These are phyloP conservation scores for Erannis defoliaria DNA, from an alignment of 2,888 invertebrate species.

Conservation along the genomic window DNA sequence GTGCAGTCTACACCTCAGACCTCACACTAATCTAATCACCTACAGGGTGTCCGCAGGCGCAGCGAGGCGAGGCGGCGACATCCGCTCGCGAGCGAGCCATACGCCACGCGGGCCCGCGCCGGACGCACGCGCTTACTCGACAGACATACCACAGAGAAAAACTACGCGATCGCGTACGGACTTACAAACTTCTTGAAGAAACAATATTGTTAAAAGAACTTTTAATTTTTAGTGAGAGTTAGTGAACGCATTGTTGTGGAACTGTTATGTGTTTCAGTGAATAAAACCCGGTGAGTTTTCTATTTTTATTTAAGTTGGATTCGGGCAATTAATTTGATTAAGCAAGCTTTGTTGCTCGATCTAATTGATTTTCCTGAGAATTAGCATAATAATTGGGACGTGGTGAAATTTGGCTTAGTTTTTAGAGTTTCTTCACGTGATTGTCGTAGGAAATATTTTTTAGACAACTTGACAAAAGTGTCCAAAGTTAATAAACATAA, in stretches of 20 bases:
- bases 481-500: no score
- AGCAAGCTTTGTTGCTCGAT: constrained; percentile 34
- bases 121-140: constrained; percentile 22
- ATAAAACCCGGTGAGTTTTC: constrained; percentile 43
- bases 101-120: constrained; percentile 28
- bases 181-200: background rate
- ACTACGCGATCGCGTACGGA: constrained; percentile 23
- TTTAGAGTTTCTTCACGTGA: background rate
- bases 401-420: constrained; percentile 31
- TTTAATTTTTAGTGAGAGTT: constrained; percentile 34
- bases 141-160: background rate
- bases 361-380: constrained; percentile 37
- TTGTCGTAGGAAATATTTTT: background rate
- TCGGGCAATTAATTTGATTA: constrained; percentile 44
- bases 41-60: constrained; percentile 11
- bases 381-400: constrained; percentile 40
- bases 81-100: constrained; percentile 24
- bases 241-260: constrained; percentile 38
- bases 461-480: no score
- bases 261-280: constrained; percentile 37
- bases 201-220: constrained; percentile 10
- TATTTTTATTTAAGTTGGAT: constrained; percentile 28
- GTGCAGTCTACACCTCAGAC: constrained; percentile 3
- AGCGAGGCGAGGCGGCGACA: constrained; percentile 22
- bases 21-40: constrained; percentile 9